A percentile compares a stretch with the other conserved stretches of the same genome.
phyloP scores from a whole-genome alignment of 2,888 invertebrate species.

The Pocota personata region DNA sequence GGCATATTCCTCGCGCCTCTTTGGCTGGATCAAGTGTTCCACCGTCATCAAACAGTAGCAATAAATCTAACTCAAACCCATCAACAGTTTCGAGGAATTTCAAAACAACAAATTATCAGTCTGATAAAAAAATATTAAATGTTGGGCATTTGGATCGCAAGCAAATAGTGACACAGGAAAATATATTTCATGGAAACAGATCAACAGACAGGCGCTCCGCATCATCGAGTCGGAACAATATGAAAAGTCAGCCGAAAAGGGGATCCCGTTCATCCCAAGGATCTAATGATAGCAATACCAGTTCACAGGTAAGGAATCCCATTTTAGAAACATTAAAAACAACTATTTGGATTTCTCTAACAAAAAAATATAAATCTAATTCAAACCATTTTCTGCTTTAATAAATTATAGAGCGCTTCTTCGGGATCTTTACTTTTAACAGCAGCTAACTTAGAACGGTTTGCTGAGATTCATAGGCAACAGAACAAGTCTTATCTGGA shows the following conservation, averaged over 20 bases:
- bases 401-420: constrained; percentile 87
- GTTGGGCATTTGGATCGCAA: neutral
- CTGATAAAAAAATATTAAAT: neutral
- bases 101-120: constrained; percentile 5
- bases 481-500: constrained; percentile 76
- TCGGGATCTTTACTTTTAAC: constrained; percentile 91
- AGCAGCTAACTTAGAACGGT: constrained; percentile 87
- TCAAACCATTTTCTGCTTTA: neutral
- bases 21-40: constrained; percentile 83
- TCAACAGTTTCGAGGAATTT: constrained; percentile 75
- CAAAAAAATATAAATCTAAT: neutral
- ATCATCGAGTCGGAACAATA: constrained; percentile 41
- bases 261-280: constrained; percentile 87
- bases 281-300: constrained; percentile 89
- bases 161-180: neutral
- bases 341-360: too few species aligned
- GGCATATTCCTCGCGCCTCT: constrained; percentile 94
- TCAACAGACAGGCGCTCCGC: constrained; percentile 5
- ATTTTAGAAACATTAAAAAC: neutral
- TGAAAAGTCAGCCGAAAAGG: constrained; percentile 78
- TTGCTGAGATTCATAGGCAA: constrained; percentile 85
- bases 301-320: constrained; percentile 90
- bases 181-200: neutral
- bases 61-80: constrained; percentile 79
- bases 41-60: constrained; percentile 78